Evolutionary conservation across 2,888 invertebrate species (phyloP).

Genomic region (Caenorhabditis virilis): DNA sequence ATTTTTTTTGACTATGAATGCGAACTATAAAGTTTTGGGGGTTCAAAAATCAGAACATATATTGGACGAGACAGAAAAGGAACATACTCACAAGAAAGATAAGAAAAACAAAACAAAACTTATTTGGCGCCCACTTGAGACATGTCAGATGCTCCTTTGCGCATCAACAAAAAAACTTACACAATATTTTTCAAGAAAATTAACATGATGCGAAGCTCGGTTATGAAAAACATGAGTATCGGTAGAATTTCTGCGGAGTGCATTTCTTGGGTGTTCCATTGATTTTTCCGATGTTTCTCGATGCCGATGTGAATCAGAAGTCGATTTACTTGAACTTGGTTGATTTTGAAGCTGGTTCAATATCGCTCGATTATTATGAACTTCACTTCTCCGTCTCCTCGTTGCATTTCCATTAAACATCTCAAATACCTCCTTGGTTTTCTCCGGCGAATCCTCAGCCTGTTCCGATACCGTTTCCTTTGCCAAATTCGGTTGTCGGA

Average conservation of each 20-base stretch:
- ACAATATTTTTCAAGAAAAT: too few species aligned
- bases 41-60: too few species aligned
- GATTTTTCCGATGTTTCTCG: conserved; percentile 23
- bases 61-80: too few species aligned
- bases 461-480: conserved; percentile 16
- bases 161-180: too few species aligned
- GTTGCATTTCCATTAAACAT: conserved; percentile 41
- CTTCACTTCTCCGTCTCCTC: conserved; percentile 27
- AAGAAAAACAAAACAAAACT: too few species aligned
- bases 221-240: conserved; percentile 24
- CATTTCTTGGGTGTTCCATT: conserved; percentile 8
- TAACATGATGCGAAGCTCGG: conserved; percentile 4
- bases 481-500: conserved; percentile 29
- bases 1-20: too few species aligned
- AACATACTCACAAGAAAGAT: too few species aligned
- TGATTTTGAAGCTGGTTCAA: conserved; percentile 30
- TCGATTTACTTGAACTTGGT: not conserved
- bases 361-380: conserved; percentile 8
- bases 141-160: too few species aligned
- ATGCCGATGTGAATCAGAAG: conserved; percentile 12
- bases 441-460: conserved; percentile 41
- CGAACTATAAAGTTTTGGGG: too few species aligned
- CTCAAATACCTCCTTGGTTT: conserved; percentile 51
- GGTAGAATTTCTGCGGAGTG: conserved; percentile 24
- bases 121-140: too few species aligned